Evolutionary conservation across 2,888 invertebrate genomes (phyloP).

Genomic region (Epinotia ramella): DNA sequence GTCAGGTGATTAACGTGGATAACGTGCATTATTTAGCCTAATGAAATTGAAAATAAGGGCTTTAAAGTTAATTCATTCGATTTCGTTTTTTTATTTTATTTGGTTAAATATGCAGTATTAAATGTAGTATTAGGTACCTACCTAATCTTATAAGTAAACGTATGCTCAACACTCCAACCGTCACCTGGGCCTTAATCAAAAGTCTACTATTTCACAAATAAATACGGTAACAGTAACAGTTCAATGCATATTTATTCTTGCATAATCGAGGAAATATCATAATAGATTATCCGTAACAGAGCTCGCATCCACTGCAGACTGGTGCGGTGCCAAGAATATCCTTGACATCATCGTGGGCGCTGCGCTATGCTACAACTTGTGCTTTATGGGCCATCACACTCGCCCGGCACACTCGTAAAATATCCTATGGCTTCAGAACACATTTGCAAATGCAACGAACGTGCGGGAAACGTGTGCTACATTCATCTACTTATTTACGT

Average conservation of each 20-base stretch:
- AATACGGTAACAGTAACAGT: neutral
- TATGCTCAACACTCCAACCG: too few species aligned
- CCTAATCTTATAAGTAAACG: too few species aligned
- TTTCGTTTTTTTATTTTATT: too few species aligned
- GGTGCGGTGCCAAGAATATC: slow-evolving; percentile 75
- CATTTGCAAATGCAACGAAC: slow-evolving; percentile 67
- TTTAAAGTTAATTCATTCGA: too few species aligned
- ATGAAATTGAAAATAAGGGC: too few species aligned
- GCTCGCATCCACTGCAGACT: slow-evolving; percentile 59
- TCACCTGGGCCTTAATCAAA: too few species aligned
- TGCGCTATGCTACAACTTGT: slow-evolving; percentile 63
- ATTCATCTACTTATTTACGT: slow-evolving; percentile 41
- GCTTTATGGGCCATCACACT: slow-evolving; percentile 77
- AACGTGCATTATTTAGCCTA: too few species aligned
- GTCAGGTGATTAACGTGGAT: too few species aligned
- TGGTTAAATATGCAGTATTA: too few species aligned
- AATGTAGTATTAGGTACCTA: too few species aligned
- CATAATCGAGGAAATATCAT: slow-evolving; percentile 22
- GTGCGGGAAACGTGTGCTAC: slow-evolving; percentile 46
- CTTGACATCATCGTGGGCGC: slow-evolving; percentile 69
- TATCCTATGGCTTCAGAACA: slow-evolving; percentile 54
- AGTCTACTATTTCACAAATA: neutral
- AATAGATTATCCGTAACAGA: slow-evolving; percentile 60
- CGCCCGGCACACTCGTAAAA: slow-evolving; percentile 76
- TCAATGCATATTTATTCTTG: neutral